These are phyloP conservation scores for Cephus cinctus DNA, from an alignment of 1,140 invertebrate species.

Conservation along the genomic window DNA sequence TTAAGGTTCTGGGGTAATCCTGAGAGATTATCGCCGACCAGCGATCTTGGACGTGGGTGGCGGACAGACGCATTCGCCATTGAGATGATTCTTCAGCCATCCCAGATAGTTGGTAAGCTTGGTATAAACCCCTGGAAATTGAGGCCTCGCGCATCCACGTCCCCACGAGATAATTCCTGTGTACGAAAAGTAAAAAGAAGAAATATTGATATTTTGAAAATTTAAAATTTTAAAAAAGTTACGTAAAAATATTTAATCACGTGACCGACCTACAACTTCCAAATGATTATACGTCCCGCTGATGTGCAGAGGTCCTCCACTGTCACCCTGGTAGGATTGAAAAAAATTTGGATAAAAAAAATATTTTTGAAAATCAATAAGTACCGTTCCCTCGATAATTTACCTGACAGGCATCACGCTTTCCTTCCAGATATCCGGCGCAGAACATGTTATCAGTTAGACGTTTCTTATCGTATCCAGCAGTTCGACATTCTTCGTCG, in stretches of 20 bases:
- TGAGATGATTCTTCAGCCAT: slow-evolving; percentile 62
- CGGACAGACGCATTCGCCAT: slow-evolving; percentile 59
- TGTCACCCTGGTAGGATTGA: slow-evolving; percentile 50
- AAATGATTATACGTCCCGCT: slow-evolving; percentile 48
- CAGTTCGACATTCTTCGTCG: slow-evolving; percentile 57
- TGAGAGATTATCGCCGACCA: slow-evolving; percentile 14
- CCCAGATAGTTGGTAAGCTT: slow-evolving; percentile 68
- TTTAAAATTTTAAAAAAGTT: background rate
- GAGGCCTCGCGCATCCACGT: slow-evolving; percentile 70
- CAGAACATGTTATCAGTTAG: slow-evolving; percentile 78
- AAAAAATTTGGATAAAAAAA: slow-evolving; percentile 4
- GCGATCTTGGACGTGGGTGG: slow-evolving; percentile 23
- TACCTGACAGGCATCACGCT: slow-evolving; percentile 74
- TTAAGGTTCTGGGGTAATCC: background rate
- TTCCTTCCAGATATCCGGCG: slow-evolving; percentile 69
- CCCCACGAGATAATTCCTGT: slow-evolving; percentile 79
- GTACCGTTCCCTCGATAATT: slow-evolving; percentile 20
- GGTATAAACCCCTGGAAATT: slow-evolving; percentile 76
- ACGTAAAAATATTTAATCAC: slow-evolving; percentile 5
- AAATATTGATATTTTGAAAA: background rate
- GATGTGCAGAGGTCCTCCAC: slow-evolving; percentile 59
- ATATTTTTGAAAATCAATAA: slow-evolving; percentile 2
- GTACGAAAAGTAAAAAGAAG: slow-evolving; percentile 3
- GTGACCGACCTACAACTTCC: slow-evolving; percentile 57
- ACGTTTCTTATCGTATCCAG: slow-evolving; percentile 57